phyloP scores from a whole-genome alignment of 2,888 invertebrate genomes.

The Epinotia demarniana region DNA sequence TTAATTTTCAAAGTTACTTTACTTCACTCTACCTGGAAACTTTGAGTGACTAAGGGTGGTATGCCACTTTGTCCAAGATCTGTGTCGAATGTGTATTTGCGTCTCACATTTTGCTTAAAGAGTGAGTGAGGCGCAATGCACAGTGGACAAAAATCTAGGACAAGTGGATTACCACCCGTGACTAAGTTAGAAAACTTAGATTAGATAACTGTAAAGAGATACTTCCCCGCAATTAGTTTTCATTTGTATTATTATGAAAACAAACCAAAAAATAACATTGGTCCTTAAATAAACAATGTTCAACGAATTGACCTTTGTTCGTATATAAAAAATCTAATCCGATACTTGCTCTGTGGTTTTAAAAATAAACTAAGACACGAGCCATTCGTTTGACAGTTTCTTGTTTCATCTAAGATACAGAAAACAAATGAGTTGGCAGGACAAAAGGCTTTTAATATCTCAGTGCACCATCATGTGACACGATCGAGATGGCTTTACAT shows the following conservation, averaged over 20 bases:
- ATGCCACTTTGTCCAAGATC: too few species aligned
- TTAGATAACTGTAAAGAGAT: not conserved
- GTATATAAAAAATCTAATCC: conserved; percentile 12
- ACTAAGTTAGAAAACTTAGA: too few species aligned
- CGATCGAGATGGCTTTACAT: conserved; percentile 2
- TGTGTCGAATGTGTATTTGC: too few species aligned
- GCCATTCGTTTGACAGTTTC: conserved; percentile 37
- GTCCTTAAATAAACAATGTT: not conserved
- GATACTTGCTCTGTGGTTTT: not conserved
- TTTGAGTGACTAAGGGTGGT: not conserved
- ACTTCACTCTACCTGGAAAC: not conserved
- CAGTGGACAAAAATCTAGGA: too few species aligned
- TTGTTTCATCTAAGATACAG: conserved; percentile 40
- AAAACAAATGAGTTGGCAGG: conserved; percentile 39
- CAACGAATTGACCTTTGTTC: not conserved
- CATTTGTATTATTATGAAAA: not conserved
- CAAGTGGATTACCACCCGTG: too few species aligned
- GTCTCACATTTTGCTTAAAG: too few species aligned
- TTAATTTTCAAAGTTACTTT: too few species aligned
- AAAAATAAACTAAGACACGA: conserved; percentile 15
- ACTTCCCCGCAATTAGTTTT: not conserved
- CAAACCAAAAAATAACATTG: not conserved
- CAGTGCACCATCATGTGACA: conserved; percentile 32
- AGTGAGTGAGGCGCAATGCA: too few species aligned
- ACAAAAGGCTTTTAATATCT: conserved; percentile 38